Base-by-base conservation (phyloP, 1,140 invertebrate species). In the Pachyrhynchus sulphureomaculatus region DNA sequence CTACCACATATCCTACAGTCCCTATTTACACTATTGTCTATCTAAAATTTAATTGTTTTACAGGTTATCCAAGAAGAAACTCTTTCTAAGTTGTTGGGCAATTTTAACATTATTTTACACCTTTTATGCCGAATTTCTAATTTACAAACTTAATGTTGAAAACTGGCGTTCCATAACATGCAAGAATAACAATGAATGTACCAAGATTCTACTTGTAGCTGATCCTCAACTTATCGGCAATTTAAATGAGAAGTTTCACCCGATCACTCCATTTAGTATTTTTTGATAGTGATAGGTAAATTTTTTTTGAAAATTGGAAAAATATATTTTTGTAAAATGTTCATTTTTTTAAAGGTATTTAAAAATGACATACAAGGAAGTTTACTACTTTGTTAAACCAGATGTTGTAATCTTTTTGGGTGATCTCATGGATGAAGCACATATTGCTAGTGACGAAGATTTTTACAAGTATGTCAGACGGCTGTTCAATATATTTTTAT, bases 341-440 rank as follows among this genome's bases (percentile, higher is more conserved):
- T 15, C n/a, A 60, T 21, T 65, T 68, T 54, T n/a, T 59, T 65
- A 65, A 79, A 83, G 92, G 68, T 96, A 91, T 77, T 78, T 96
- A 52, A 76, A 78, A 10, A 88, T 88, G 72, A 92, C 91, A 48
- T 98, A 93, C 76, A 75, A 79, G 13, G 77, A 83, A 62, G 92
- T 88, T 3, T 72, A 88, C 18, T 77, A 81, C 24, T 84, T 90
- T 76, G 82, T 88, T n/a, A 78, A 89, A 62, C 94, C 94, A 24
- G 84, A 96, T 79, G 81, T 92, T n/a, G 81, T 96, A 49, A 81
- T 92, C 42, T 97, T 94, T 77, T 78, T 97, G 20, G 95, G 95
- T 3, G 94, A 98, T 78, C 79, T 96, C 41, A 88, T 96, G 79
- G 93, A 97, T 75, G 94, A 96, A 80, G 94, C 94, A 0, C 91